Conservation (phyloP, 92 coral and sea anemone species). For the Hydrozoanthus gracilis region DNA sequence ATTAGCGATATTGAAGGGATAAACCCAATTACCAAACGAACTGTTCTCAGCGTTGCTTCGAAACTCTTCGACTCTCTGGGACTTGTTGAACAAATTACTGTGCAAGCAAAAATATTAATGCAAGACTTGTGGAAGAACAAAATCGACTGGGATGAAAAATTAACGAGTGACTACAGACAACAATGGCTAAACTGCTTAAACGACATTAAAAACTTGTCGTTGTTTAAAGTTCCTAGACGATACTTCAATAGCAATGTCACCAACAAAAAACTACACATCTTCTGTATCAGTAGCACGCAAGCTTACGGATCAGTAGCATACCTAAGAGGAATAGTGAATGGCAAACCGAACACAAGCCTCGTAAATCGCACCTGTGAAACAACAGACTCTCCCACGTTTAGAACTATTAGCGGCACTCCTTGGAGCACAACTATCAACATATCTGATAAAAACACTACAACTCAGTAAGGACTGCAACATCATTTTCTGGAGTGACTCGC, state of each 20-base stretch:
- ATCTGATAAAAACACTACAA: slow-evolving; percentile 7
- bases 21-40: slow-evolving; percentile 17
- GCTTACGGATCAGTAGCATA: slow-evolving; percentile 70
- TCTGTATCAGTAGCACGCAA: slow-evolving; percentile 55
- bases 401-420: slow-evolving; percentile 56
- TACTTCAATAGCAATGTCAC: slow-evolving; percentile 25
- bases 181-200: slow-evolving; percentile 29
- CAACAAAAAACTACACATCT: slow-evolving; percentile 49
- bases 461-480: background rate
- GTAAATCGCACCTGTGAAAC: slow-evolving; percentile 50
- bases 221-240: slow-evolving; percentile 28
- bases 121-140: slow-evolving; percentile 47
- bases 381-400: slow-evolving; percentile 44
- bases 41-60: slow-evolving; percentile 31
- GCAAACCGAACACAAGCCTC: slow-evolving; percentile 15
- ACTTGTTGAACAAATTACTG: slow-evolving; percentile 39
- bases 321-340: slow-evolving; percentile 41
- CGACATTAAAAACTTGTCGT: slow-evolving; percentile 29
- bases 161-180: slow-evolving; percentile 26
- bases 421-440: slow-evolving; percentile 22
- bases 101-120: slow-evolving; percentile 47
- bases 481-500: slow-evolving; percentile 29
- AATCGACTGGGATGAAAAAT: slow-evolving; percentile 45
- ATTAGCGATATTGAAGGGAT: slow-evolving; percentile 4
- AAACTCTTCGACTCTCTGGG: slow-evolving; percentile 56